A percentile compares a stretch with the other conserved stretches of the same genome.
phyloP scores from a whole-genome alignment of 1,140 invertebrate genomes.

The Euura saliciscinereae region DNA sequence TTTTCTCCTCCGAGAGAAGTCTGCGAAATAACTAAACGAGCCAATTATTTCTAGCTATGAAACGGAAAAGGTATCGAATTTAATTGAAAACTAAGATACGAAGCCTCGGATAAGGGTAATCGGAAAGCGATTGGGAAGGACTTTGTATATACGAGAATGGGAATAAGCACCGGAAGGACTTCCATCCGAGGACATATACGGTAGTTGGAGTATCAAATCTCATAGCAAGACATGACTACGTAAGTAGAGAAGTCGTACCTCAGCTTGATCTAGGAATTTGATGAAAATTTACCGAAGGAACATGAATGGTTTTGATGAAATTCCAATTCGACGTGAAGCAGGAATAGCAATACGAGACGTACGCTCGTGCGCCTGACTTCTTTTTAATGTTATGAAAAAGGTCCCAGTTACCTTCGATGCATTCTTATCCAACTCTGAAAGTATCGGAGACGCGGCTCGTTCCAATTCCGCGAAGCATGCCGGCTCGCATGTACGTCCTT shows the following conservation, averaged over 20 bases:
- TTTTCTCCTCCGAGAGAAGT: too few species aligned
- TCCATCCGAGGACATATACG: neutral
- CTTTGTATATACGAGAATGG: too few species aligned
- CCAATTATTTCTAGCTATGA: neutral
- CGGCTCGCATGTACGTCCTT: neutral
- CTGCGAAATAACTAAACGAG: neutral
- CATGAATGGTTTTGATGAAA: conserved; percentile 4
- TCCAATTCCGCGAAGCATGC: neutral
- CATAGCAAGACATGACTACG: neutral
- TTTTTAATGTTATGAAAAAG: neutral
- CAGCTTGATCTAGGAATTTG: neutral
- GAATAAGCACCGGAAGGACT: neutral
- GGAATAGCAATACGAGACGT: too few species aligned
- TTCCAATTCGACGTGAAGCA: neutral
- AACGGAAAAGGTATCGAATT: neutral
- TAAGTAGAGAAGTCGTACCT: neutral
- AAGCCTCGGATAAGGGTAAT: too few species aligned
- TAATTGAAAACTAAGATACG: neutral
- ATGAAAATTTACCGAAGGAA: neutral
- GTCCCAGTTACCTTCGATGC: neutral
- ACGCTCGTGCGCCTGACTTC: neutral
- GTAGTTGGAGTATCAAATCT: neutral
- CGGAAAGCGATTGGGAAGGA: too few species aligned
- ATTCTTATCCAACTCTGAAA: neutral
- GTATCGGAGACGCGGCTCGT: neutral